Evolutionary conservation across 2,797 vertebrate genomes (phyloP), one percentile per base, ranked within the genome.

Genomic region (Salmo trutta): DNA sequence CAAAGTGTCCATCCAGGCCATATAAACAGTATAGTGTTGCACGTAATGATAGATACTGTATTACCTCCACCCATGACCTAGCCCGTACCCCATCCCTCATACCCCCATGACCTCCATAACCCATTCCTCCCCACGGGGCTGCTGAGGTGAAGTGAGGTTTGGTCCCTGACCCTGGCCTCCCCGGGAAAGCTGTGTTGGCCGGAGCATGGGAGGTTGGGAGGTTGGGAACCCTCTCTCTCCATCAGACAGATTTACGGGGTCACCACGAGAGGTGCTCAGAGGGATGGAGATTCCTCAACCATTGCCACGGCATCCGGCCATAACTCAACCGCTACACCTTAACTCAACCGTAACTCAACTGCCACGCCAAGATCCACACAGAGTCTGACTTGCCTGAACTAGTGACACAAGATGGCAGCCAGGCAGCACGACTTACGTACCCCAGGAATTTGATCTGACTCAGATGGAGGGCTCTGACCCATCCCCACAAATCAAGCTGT

Each of bases 401-500:
- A 47, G 7, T 71, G 33, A 21, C 51, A 71, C 69, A 51, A 47
- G 36, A 71, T 71, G n/a, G 36, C 21, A n/a, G n/a, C 19, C 19
- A 52, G n/a, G 3, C 21, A 27, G 21, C 14, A 51, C 27, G 6
- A 53, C n/a, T 3, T 21, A 14, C n/a, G 19, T 10, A 10, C 41
- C 41, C 41, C 41, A 0, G 41, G 41, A 47, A 47, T 47, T 10
- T 3, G 41, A 47, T 47, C 41, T n/a, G 2, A 17, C 53, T 74
- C 70, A 27, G 24, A 21, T 75, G 47, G 62, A 67, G 47, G 74
- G 47, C 19, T 29, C 66, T 68, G 74, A 68, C 36, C 71, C 0
- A 1, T 74, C 52, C 66, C 27, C 47, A 71, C 33, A 70, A 24
- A 73, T 75, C 69, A 65, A 16, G 24, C 24, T 54, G 66, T 56